Conservation (phyloP, 2,888 invertebrate species). For the Apamea monoglypha region DNA sequence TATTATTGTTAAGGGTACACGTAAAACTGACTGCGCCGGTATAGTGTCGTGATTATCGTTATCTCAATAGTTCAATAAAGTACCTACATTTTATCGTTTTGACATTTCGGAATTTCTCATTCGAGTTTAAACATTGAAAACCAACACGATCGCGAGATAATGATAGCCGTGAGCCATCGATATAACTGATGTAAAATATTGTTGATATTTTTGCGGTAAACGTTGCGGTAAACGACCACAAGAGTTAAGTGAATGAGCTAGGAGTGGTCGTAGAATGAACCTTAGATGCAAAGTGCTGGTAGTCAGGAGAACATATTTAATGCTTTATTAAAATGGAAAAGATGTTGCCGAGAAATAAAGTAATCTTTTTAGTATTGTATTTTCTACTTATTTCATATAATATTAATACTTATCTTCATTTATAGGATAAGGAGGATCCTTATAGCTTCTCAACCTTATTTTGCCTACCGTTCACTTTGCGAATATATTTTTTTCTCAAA, state of each 20-base stretch:
- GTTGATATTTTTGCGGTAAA: slow-evolving; percentile 56
- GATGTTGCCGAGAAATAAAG: slow-evolving; percentile 35
- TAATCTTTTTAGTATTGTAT: slow-evolving; percentile 4
- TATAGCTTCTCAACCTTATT: background rate
- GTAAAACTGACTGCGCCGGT: slow-evolving; percentile 47
- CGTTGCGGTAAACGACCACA: slow-evolving; percentile 48
- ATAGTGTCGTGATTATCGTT: slow-evolving; percentile 52
- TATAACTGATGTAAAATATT: slow-evolving; percentile 61
- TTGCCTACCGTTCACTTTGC: background rate
- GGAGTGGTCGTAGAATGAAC: slow-evolving; percentile 17
- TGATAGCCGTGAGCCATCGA: slow-evolving; percentile 54
- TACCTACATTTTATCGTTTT: slow-evolving; percentile 66
- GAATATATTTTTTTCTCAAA: background rate
- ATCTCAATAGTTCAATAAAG: slow-evolving; percentile 68
- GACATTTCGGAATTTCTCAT: slow-evolving; percentile 67
- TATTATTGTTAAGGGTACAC: slow-evolving; percentile 63
- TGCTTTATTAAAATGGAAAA: slow-evolving; percentile 43
- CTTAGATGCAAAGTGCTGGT: slow-evolving; percentile 12
- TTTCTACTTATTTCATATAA: slow-evolving; percentile 15
- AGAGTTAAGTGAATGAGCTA: slow-evolving; percentile 27
- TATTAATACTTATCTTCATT: background rate
- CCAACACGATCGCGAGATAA: slow-evolving; percentile 61
- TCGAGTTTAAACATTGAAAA: slow-evolving; percentile 55
- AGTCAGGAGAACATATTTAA: background rate
- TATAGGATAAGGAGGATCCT: background rate